Base-by-base conservation (phyloP, 2,797 vertebrate genomes). In the Hipposideros larvatus region DNA sequence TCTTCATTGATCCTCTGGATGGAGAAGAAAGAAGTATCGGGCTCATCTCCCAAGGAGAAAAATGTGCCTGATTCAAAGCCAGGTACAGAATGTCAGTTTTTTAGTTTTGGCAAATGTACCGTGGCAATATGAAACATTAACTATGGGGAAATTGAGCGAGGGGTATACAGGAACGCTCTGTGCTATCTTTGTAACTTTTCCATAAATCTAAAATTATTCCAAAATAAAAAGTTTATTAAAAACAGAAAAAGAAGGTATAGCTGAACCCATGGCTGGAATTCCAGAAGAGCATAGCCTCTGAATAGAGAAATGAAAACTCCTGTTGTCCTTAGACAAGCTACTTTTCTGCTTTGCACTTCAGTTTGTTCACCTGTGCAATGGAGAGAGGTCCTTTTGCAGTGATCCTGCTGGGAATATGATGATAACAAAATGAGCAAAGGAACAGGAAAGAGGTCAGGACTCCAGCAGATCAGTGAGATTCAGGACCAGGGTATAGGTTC, bases 151-250 rank as follows among this genome's bases (percentile, higher is more conserved):
- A 31, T 4, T 55, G 21, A 89, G 22, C 57, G 34, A 87, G 18
- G 14, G 9, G 28, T 82, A 73, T 51, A 51, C 1, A 43, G 53
- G 34, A 79, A 51, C 13, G 11, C 61, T 88, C 37, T 68, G 13
- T 68, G 22, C 65, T 68, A 15, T 46, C 53, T 87, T 59, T 55
- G 43, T 71, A 73, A 43, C 31, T 70, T 48, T 89, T 71, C 11
- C 55, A 34, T 63, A 85, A 85, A 83, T 55, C 16, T 48, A 74
- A 63, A 87, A 46, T 51, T 43, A 84, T 94, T 57, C 21, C 5
- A 37, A 87, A 84, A 90, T 71, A 6, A 34, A 85, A 90, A 46
- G 21, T 90, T 92, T 75, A 43, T 90, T 84, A 85, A 48, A 90
- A 79, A 34, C 28, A 53, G 53, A 87, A 93, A 77, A 85, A 1